phyloP scores from a whole-genome alignment of 2,888 invertebrate species.

The Conus canariensis region DNA sequence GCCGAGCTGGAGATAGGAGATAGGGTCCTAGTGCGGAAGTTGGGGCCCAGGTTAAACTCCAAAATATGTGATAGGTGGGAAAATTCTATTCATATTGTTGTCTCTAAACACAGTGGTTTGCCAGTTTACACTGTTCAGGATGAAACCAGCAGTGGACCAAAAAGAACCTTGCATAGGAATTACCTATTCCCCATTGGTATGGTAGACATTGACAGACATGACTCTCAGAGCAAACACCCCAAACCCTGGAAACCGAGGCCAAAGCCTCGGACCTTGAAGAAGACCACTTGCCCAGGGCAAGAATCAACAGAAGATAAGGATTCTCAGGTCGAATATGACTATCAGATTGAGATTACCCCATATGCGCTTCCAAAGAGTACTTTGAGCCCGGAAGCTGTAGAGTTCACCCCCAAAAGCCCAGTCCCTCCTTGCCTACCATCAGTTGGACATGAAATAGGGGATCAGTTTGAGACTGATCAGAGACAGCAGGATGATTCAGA shows the following conservation, averaged over 20 bases:
- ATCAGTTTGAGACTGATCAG: neutral
- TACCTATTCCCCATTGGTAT: conserved; percentile 2
- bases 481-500: neutral
- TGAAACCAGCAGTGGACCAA: neutral
- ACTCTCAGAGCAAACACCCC: too few relatives aligned
- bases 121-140: neutral
- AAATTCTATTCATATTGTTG: neutral
- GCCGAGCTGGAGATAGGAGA: conserved; percentile 10
- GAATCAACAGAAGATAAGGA: too few relatives aligned
- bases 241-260: too few relatives aligned
- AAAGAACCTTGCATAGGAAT: conserved; percentile 12
- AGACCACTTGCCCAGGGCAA: too few relatives aligned
- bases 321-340: too few relatives aligned
- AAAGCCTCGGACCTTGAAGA: too few relatives aligned
- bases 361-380: too few relatives aligned
- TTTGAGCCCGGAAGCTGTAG: too few relatives aligned
- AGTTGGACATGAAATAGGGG: too few relatives aligned
- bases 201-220: neutral
- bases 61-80: conserved; percentile 29
- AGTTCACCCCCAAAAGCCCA: too few relatives aligned
- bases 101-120: neutral
- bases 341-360: too few relatives aligned
- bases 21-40: neutral
- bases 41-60: neutral
- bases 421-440: too few relatives aligned